These are phyloP conservation scores for Megalurothrips usitatus DNA, from an alignment of 2,888 invertebrate genomes.

Conservation along the genomic window DNA sequence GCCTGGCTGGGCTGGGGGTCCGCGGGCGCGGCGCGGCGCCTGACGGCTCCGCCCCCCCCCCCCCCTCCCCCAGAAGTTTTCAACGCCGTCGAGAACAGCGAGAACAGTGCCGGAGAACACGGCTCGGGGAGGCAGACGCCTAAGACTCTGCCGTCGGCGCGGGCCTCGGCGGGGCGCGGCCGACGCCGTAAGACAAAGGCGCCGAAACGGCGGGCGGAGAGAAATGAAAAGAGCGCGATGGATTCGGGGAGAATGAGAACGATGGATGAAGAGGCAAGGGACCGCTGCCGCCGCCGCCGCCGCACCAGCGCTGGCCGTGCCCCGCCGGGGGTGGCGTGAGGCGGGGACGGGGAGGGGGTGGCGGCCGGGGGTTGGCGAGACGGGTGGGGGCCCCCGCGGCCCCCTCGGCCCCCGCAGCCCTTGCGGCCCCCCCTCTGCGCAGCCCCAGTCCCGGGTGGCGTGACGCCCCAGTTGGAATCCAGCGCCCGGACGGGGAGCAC, in stretches of 20 bases:
- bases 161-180: no score
- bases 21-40: no score
- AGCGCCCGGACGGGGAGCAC: neutral
- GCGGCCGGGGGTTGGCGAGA: neutral
- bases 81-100: no score
- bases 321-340: neutral
- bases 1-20: no score
- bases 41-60: no score
- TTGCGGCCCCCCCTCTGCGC: neutral
- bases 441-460: neutral
- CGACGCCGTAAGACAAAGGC: neutral
- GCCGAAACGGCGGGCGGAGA: neutral
- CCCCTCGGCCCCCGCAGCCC: neutral
- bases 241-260: neutral
- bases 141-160: no score
- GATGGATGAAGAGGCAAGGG: neutral
- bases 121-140: no score
- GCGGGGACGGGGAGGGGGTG: neutral
- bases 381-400: neutral
- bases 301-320: neutral
- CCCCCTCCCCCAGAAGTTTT: no score
- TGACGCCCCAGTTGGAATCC: constrained; percentile 20
- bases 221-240: neutral
- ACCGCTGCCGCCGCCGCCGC: neutral
- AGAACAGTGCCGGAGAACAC: no score